phyloP scores from a whole-genome alignment of 2,888 invertebrate species.

The Neocrepidodera transversa region DNA sequence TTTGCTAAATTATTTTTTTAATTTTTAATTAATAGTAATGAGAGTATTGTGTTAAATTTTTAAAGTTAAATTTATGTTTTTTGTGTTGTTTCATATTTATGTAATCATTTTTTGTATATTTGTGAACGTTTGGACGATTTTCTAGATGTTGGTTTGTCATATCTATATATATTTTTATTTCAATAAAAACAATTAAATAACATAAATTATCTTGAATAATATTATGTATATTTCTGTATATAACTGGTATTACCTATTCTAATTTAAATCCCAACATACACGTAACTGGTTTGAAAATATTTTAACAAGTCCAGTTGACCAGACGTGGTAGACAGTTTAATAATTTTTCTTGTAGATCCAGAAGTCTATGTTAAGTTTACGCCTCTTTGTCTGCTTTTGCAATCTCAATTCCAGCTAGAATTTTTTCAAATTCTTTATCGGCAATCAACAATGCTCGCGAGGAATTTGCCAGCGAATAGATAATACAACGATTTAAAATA shows the following conservation, averaged over 20 bases:
- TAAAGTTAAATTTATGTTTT: too few species aligned
- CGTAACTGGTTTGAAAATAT: conserved; percentile 2
- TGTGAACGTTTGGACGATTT: too few species aligned
- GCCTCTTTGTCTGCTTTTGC: conserved; percentile 26
- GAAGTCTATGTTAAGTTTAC: conserved; percentile 13
- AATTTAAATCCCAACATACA: background rate
- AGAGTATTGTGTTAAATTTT: too few species aligned
- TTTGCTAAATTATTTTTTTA: too few species aligned
- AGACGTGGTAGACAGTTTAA: background rate
- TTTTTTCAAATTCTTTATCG: conserved; percentile 22
- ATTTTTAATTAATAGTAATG: too few species aligned
- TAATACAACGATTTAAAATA: background rate
- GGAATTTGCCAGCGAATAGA: conserved; percentile 10
- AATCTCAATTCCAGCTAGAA: conserved; percentile 17
- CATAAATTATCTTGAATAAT: too few species aligned
- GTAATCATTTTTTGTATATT: too few species aligned
- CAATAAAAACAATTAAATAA: too few species aligned
- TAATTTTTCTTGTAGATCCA: background rate
- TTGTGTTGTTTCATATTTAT: too few species aligned
- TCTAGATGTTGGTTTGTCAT: too few species aligned
- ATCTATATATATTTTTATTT: too few species aligned
- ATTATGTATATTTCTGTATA: too few species aligned
- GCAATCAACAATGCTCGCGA: conserved; percentile 8
- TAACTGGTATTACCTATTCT: background rate
- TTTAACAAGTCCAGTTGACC: background rate